Base-by-base conservation (phyloP, 2,113 vertebrate genomes). In the Urocitellus parryii region DNA sequence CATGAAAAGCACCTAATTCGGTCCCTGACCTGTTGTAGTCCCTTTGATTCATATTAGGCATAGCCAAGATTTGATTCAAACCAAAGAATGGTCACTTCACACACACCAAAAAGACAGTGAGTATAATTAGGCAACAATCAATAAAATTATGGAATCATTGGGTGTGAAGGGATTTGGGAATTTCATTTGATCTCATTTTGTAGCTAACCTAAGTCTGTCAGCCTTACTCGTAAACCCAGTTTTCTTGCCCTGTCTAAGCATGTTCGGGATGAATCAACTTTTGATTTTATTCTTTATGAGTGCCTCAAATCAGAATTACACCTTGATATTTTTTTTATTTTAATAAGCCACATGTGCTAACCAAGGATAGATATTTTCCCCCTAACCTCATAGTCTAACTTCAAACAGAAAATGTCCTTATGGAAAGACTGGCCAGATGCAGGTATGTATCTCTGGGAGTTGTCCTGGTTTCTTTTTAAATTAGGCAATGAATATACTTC, bases 391-490 rank as follows among this genome's bases (percentile, higher is more conserved):
- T 70, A 86, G 94, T 83, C 61, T 67, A 88, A 97, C 97, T 96
- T 98, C 97, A 98, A 98, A 97, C 96, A 97, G 96, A 96, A 81
- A 84, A 29, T 77, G 48, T 95, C 89, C 89, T 92, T 76, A 80
- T 85, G 86, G 95, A 98, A 97, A 97, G 91, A 81, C 86, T 76
- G 73, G 68, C 95, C 97, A 98, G 94, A 95, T 93, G 95, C 92
- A 97, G 82, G 96, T 97, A 96, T 97, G 82, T 67, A 97, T 95
- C 95, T 83, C 86, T 86, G 83, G 5, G 90, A 97, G 56, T 77
- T 95, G 96, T 93, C 93, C 96, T 98, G 95, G 88, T 96, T 98
- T 97, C 96, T 98, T 98, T 98, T 97, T 96, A 97, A 98, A 98
- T 97, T 97, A 97, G 81, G 95, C 92, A 96, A 85, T 96, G 98